These are phyloP conservation scores for Trissolcus japonicus DNA, from an alignment of 2,888 invertebrate genomes.

Conservation along the genomic window DNA sequence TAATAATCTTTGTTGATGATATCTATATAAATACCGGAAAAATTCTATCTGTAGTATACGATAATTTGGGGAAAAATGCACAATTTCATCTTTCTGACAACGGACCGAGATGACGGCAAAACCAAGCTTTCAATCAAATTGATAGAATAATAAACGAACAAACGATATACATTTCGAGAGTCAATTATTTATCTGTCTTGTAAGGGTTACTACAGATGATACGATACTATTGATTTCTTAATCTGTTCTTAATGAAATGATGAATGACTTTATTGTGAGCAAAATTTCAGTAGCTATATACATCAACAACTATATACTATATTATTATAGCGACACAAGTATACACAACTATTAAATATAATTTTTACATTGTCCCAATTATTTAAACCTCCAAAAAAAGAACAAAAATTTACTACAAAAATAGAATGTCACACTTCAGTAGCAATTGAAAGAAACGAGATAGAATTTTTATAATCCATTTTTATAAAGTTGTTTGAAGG, in stretches of 20 bases:
- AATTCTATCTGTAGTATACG: neutral
- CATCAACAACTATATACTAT: slow-evolving; percentile 34
- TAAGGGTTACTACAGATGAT: slow-evolving; percentile 57
- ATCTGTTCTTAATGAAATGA: slow-evolving; percentile 64
- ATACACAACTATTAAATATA: neutral
- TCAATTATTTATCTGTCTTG: slow-evolving; percentile 59
- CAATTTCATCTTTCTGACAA: no score
- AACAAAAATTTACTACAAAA: no score
- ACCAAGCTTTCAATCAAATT: slow-evolving; percentile 57
- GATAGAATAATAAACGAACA: slow-evolving; percentile 59
- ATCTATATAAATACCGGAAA: slow-evolving; percentile 30
- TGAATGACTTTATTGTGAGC: slow-evolving; percentile 59
- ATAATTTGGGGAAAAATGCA: no score
- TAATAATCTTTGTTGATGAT: slow-evolving; percentile 7
- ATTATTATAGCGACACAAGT: no score
- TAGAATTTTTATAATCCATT: neutral
- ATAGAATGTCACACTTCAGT: no score
- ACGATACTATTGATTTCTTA: slow-evolving; percentile 63
- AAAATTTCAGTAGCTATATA: slow-evolving; percentile 41
- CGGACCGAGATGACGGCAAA: no score
- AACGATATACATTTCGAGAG: slow-evolving; percentile 52
- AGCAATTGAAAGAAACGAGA: no score
- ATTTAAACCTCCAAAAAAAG: neutral
- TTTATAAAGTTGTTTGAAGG: no score
- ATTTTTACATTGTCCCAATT: neutral